These are phyloP conservation scores for Polyommatus iphigenia DNA, from an alignment of 2,888 invertebrate genomes.

Conservation along the genomic window DNA sequence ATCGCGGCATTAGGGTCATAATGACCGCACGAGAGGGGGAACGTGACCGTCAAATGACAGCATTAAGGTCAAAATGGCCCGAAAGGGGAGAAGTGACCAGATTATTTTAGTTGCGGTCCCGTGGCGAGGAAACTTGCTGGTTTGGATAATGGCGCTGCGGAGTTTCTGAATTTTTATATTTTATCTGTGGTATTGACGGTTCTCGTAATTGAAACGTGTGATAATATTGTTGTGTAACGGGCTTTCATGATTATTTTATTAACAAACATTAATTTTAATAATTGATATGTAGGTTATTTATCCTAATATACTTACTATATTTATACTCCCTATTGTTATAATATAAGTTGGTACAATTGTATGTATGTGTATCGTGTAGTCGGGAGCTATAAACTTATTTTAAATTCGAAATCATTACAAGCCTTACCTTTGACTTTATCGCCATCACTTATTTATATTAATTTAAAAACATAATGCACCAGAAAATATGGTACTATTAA, in stretches of 20 bases:
- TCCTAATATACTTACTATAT: no score
- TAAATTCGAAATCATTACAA: no score
- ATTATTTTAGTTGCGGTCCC: conserved; percentile 43
- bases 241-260: no score
- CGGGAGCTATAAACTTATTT: no score
- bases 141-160: conserved; percentile 20
- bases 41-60: neutral
- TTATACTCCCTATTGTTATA: no score
- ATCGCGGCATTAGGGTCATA: conserved; percentile 21
- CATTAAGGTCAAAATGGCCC: conserved; percentile 22
- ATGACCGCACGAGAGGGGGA: neutral
- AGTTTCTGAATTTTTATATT: conserved; percentile 11
- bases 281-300: no score
- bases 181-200: neutral
- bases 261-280: neutral
- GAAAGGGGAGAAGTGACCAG: conserved; percentile 33
- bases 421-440: no score
- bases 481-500: no score
- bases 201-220: neutral
- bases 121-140: conserved; percentile 36
- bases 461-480: no score
- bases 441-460: no score
- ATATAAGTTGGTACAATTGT: no score
- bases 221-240: neutral
- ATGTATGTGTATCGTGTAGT: no score